Evolutionary conservation across 1,140 invertebrate species (phyloP), one percentile per base, ranked within the genome.

Genomic region (Oryctes rhinoceros): DNA sequence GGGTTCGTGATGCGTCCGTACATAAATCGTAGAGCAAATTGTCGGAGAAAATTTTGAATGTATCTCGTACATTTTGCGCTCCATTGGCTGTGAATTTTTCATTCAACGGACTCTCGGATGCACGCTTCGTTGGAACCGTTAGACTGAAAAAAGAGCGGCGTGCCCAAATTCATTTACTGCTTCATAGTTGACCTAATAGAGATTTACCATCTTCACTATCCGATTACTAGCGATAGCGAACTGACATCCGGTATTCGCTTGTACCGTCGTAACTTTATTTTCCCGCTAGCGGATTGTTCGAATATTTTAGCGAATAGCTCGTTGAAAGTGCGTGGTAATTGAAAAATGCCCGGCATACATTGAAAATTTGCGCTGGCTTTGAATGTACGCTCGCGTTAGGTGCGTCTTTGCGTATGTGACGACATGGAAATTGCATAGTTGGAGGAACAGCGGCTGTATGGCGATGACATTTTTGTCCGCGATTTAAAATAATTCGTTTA

Each of bases 31-130:
- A 59, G 53, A 59, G 53, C 18, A 59, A 59, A 59, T 59, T 59
- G 53, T n/a, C 53, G 53, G 53, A 59, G 53, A 59, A 59, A 59
- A 59, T 59, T 59, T 59, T 59, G 53, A 59, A 59, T 59, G 53
- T 59, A 59, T 59, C 53, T 59, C 53, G 53, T 59, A 59, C 53
- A 59, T 59, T 59, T 59, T 59, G 53, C 53, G 53, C 53, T 59
- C 53, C 53, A 59, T 59, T 18, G 53, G 53, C n/a, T 59, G 15
- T 59, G 53, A 59, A 59, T 59, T 59, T 59, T 59, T 59, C 53
- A 59, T 59, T 59, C 18, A 15, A 59, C 53, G 53, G 53, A 30
- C 24, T 30, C 15, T 18, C 53, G 53, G 53, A 59, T 59, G 15
- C 53, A 59, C 18, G 15, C 15, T 59, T 18, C 53, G n/a, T n/a